Percentiles rank a stretch among this genome's conserved stretches.
These are phyloP conservation scores for Gephyroberyx darwinii DNA, from an alignment of 2,797 vertebrate species.

Conservation along the genomic window DNA sequence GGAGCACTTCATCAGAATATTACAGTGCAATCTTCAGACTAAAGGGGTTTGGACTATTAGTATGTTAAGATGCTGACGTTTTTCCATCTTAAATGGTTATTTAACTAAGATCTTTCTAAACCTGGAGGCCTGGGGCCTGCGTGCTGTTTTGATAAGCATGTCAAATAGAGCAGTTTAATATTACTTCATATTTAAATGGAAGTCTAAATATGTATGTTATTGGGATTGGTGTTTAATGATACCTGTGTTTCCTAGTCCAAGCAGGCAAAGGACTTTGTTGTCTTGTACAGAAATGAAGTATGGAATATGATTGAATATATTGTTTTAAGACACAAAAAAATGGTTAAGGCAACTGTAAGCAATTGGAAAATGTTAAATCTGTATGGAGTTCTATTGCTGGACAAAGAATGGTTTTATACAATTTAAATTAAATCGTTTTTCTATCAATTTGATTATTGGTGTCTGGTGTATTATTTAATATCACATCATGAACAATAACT, in stretches of 20 bases:
- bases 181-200: slow-evolving; percentile 36
- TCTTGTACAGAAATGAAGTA: slow-evolving; percentile 42
- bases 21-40: background rate
- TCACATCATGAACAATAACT: background rate
- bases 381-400: slow-evolving; percentile 82
- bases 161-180: slow-evolving; percentile 8
- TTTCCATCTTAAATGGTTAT: slow-evolving; percentile 53
- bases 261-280: slow-evolving; percentile 77
- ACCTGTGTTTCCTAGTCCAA: slow-evolving; percentile 70
- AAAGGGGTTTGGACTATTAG: background rate
- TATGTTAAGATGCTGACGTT: background rate
- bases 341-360: slow-evolving; percentile 60
- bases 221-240: slow-evolving; percentile 48
- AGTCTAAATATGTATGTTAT: slow-evolving; percentile 1
- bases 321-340: slow-evolving; percentile 42
- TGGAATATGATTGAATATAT: slow-evolving; percentile 19
- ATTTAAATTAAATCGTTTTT: slow-evolving; percentile 81
- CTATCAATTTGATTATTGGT: slow-evolving; percentile 55
- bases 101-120: slow-evolving; percentile 65
- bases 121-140: slow-evolving; percentile 77
- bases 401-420: slow-evolving; percentile 81
- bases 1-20: background rate
- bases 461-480: slow-evolving; percentile 52
- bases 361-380: slow-evolving; percentile 56
- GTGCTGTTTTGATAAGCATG: slow-evolving; percentile 34